Evolutionary conservation across 2,113 vertebrate species (phyloP).

Genomic region (Spilogale gracilis): DNA sequence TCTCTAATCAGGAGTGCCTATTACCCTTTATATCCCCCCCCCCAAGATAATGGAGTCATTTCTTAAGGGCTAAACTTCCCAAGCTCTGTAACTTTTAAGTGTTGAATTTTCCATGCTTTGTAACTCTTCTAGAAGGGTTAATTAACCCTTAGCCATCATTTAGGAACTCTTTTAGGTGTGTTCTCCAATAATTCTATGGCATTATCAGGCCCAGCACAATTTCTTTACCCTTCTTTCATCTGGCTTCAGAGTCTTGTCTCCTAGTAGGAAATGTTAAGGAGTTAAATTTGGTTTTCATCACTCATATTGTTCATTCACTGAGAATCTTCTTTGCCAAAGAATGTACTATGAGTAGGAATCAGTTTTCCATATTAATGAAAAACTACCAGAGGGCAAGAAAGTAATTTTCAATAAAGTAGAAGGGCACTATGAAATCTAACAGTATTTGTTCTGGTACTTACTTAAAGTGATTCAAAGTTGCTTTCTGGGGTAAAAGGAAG

Average conservation of each 20-base stretch:
- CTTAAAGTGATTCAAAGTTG: background rate
- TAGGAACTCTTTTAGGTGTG: background rate
- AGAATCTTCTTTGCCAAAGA: background rate
- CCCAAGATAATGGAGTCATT: background rate
- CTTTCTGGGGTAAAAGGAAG: conserved; percentile 8
- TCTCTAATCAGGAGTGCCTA: background rate
- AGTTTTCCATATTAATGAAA: conserved; percentile 37
- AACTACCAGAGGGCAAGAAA: background rate
- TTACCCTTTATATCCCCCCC: background rate
- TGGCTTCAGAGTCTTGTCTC: conserved; percentile 34
- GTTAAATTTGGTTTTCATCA: background rate
- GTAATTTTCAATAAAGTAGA: background rate
- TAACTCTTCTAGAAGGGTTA: background rate
- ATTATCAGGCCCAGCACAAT: background rate
- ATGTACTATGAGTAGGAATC: background rate
- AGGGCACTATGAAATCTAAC: background rate
- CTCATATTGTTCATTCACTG: background rate
- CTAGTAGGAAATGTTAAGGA: background rate
- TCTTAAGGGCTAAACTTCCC: background rate
- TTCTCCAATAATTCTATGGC: conserved; percentile 4
- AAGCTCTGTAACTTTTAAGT: background rate
- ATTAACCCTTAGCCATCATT: background rate
- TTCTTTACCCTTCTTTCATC: background rate
- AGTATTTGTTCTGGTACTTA: conserved; percentile 17
- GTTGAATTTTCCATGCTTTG: background rate